These are phyloP conservation scores for Cryptotis parvus DNA, from an alignment of 2,113 vertebrate genomes.

Conservation along the genomic window DNA sequence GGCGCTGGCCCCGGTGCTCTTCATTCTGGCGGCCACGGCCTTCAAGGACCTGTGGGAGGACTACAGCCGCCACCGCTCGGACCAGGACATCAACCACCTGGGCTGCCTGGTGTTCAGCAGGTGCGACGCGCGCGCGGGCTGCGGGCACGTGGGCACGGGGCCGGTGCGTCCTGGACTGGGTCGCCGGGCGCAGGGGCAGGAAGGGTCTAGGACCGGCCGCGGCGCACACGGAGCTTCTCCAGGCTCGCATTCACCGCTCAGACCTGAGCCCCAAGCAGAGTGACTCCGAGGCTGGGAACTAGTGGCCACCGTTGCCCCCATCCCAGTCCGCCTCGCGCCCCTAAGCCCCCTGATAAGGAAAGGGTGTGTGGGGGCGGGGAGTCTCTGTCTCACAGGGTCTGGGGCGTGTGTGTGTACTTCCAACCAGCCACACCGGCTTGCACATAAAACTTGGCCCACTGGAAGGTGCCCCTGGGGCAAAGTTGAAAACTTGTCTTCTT, in stretches of 20 bases:
- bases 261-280: neutral
- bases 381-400: neutral
- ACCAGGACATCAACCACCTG: slow-evolving; percentile 97
- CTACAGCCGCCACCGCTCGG: slow-evolving; percentile 95
- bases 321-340: too few species aligned
- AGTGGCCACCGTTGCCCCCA: neutral
- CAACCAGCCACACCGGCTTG: too few species aligned
- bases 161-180: too few species aligned
- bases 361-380: neutral
- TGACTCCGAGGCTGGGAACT: neutral
- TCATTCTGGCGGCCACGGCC: slow-evolving; percentile 96
- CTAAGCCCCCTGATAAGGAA: too few species aligned
- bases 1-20: slow-evolving; percentile 95
- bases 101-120: slow-evolving; percentile 97
- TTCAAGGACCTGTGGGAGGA: slow-evolving; percentile 99
- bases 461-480: too few species aligned
- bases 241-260: too few species aligned
- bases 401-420: neutral
- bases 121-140: slow-evolving; percentile 83
- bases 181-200: too few species aligned
- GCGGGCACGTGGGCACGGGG: neutral
- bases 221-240: neutral
- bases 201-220: too few species aligned
- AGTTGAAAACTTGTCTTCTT: too few species aligned
- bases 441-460: too few species aligned